Percentiles rank a stretch among this genome's conserved stretches.
phyloP scores from a whole-genome alignment of 2,113 vertebrate species.

The Gasterosteus nipponicus region DNA sequence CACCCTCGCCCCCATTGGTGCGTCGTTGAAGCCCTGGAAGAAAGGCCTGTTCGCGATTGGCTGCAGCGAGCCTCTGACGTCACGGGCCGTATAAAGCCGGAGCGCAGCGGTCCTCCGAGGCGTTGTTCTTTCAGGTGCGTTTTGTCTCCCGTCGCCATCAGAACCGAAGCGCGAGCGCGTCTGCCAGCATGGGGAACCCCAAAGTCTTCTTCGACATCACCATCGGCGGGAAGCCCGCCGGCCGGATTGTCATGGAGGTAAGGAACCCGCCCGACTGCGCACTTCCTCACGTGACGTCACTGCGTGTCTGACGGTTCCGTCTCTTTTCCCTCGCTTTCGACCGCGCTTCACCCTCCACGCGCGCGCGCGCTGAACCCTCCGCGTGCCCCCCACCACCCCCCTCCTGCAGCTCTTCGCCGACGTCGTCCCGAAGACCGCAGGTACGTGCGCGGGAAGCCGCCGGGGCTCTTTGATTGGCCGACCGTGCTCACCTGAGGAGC shows the following conservation, averaged over 20 bases:
- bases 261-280: no score
- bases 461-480: background rate
- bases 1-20: constrained; percentile 16
- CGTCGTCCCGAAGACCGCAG: constrained; percentile 94
- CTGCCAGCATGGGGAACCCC: constrained; percentile 72
- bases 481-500: background rate
- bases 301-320: no score
- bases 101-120: background rate
- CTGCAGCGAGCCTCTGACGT: background rate
- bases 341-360: no score
- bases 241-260: constrained; percentile 84
- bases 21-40: background rate
- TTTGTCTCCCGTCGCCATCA: background rate
- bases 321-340: background rate
- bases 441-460: constrained; percentile 52
- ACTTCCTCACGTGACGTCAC: no score
- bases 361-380: background rate
- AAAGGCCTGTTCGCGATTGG: constrained; percentile 8
- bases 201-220: constrained; percentile 82
- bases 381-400: constrained; percentile 9
- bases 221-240: constrained; percentile 44
- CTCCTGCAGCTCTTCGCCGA: constrained; percentile 85
- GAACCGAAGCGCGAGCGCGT: background rate
- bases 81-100: background rate
- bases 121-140: background rate